Conservation (phyloP, 2,888 invertebrate species). For the Iselma pallidipennis region DNA sequence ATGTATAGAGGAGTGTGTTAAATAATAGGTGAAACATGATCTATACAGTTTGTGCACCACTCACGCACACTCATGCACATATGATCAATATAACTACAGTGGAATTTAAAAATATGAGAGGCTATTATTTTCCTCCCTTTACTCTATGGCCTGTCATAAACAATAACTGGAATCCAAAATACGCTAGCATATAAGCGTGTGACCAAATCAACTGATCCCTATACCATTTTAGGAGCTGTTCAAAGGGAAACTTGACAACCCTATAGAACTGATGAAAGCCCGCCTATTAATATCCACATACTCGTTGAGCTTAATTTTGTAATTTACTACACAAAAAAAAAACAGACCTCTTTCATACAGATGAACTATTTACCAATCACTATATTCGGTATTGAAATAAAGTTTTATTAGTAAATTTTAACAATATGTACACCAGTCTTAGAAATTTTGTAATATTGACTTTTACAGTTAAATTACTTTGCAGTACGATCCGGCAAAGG, state of each 20-base stretch:
- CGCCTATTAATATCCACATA: background rate
- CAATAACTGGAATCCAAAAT: constrained; percentile 37
- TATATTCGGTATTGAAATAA: no score
- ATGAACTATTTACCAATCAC: no score
- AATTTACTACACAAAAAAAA: background rate
- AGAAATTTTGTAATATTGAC: no score
- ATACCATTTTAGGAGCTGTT: background rate
- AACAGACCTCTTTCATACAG: background rate
- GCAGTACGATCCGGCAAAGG: no score
- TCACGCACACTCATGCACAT: constrained; percentile 26
- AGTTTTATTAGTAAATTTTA: background rate
- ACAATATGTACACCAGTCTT: no score
- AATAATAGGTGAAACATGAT: constrained; percentile 31
- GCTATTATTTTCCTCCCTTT: constrained; percentile 41
- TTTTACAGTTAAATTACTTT: no score
- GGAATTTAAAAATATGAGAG: constrained; percentile 42
- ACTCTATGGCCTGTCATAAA: constrained; percentile 39
- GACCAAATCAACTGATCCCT: constrained; percentile 7
- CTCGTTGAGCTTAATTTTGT: background rate
- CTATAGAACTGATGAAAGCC: background rate
- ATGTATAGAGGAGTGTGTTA: constrained; percentile 17
- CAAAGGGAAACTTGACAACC: background rate
- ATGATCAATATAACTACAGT: constrained; percentile 35
- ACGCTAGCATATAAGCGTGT: constrained; percentile 20
- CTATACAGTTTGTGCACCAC: constrained; percentile 23